phyloP scores from a whole-genome alignment of 2,888 invertebrate species.

The Tethea ocularis region DNA sequence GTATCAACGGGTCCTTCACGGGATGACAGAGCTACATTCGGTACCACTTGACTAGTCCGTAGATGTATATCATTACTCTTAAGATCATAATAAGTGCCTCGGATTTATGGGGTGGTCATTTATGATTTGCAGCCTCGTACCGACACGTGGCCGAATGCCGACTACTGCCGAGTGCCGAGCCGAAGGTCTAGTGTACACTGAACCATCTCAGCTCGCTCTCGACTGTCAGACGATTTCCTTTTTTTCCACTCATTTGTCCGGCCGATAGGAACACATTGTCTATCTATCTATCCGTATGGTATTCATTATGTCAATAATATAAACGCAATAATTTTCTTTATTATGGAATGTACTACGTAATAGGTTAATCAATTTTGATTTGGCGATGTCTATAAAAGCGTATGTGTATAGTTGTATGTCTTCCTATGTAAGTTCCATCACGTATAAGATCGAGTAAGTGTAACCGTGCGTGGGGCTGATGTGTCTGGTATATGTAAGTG shows the following conservation, averaged over 20 bases:
- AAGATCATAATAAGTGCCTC: slow-evolving; percentile 83
- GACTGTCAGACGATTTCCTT: neutral
- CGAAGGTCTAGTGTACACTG: slow-evolving; percentile 14
- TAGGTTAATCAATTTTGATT: slow-evolving; percentile 41
- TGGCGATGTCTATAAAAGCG: slow-evolving; percentile 57
- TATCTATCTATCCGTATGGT: slow-evolving; percentile 25
- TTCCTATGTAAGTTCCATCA: slow-evolving; percentile 79
- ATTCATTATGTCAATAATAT: slow-evolving; percentile 18
- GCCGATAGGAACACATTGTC: slow-evolving; percentile 19
- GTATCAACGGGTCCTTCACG: slow-evolving; percentile 79
- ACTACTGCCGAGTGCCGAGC: neutral
- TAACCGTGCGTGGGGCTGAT: slow-evolving; percentile 51
- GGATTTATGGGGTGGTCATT: slow-evolving; percentile 75
- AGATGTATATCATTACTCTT: slow-evolving; percentile 81
- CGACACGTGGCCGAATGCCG: slow-evolving; percentile 23
- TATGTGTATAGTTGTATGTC: slow-evolving; percentile 77
- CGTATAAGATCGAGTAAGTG: slow-evolving; percentile 56
- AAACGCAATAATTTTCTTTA: slow-evolving; percentile 30
- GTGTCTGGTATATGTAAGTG: slow-evolving; percentile 53
- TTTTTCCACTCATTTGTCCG: neutral
- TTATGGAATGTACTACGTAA: slow-evolving; percentile 33
- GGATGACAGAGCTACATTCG: slow-evolving; percentile 73
- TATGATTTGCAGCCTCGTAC: slow-evolving; percentile 58
- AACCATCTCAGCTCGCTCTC: slow-evolving; percentile 15
- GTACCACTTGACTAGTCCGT: slow-evolving; percentile 69